Evolutionary conservation across 2,888 invertebrate genomes (phyloP).

Genomic region (Tryphoninae sp.): DNA sequence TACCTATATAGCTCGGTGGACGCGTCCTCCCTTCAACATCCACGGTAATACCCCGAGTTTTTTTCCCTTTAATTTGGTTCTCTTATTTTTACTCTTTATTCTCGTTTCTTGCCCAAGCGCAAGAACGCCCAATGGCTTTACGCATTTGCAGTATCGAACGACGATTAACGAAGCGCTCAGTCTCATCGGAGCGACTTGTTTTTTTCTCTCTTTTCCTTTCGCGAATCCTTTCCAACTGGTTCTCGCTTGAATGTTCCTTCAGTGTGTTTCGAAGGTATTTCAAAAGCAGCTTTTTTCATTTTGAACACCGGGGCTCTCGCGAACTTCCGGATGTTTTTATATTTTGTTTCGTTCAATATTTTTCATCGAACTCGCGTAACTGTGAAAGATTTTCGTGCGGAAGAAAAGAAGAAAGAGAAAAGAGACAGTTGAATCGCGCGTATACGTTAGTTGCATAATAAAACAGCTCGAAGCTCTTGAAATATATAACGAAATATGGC

Average conservation of each 20-base stretch:
- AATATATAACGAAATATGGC: neutral
- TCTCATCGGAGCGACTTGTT: neutral
- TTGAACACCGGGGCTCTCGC: neutral
- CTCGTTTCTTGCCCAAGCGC: conserved; percentile 43
- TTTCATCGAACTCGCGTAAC: neutral
- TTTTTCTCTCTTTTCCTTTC: neutral
- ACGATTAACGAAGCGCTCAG: conserved; percentile 38
- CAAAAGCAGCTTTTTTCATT: neutral
- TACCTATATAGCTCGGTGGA: conserved; percentile 21
- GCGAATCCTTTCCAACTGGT: conserved; percentile 21
- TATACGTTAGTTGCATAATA: neutral
- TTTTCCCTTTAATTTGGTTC: conserved; percentile 43
- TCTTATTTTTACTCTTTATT: conserved; percentile 42
- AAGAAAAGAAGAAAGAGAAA: neutral
- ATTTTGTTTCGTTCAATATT: neutral
- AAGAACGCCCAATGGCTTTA: conserved; percentile 36
- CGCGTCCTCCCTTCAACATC: conserved; percentile 23
- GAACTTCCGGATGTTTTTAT: neutral
- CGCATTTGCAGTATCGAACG: conserved; percentile 51
- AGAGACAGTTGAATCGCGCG: neutral
- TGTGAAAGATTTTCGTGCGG: neutral
- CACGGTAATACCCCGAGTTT: conserved; percentile 12
- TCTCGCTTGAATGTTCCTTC: conserved; percentile 23
- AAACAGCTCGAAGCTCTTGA: neutral
- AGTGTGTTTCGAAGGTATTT: neutral